phyloP scores from a whole-genome alignment of 2,888 invertebrate genomes.

The Drosophila yooni region DNA sequence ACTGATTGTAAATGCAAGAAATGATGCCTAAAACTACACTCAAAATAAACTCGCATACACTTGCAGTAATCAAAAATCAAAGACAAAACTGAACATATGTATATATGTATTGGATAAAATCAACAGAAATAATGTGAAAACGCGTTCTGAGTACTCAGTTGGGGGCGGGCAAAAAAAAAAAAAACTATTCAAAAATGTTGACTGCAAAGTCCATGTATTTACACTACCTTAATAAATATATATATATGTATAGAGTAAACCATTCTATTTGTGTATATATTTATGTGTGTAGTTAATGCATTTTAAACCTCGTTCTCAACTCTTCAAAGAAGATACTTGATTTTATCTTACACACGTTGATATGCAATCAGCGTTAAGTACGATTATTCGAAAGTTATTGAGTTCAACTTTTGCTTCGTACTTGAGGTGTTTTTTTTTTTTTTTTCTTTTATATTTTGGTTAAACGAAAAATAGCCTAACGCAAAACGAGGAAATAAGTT shows the following conservation, averaged over 20 bases:
- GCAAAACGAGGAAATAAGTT: conserved; percentile 28
- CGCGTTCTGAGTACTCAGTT: background rate
- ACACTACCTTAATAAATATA: conserved; percentile 54
- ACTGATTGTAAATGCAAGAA: conserved; percentile 51
- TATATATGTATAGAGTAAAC: background rate
- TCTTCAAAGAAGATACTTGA: background rate
- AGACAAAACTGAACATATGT: conserved; percentile 14
- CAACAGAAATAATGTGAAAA: conserved; percentile 12
- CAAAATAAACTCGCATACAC: conserved; percentile 27
- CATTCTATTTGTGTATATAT: conserved; percentile 24
- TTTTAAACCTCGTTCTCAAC: conserved; percentile 8
- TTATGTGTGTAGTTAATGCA: conserved; percentile 26
- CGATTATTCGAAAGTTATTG: background rate
- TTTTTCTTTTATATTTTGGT: conserved; percentile 5
- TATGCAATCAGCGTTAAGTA: conserved; percentile 10
- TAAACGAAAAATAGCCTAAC: conserved; percentile 27
- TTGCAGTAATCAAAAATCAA: conserved; percentile 41
- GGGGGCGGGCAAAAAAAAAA: background rate
- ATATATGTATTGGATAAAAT: conserved; percentile 14
- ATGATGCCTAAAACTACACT: conserved; percentile 45
- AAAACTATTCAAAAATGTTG: conserved; percentile 35
- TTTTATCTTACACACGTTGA: conserved; percentile 16
- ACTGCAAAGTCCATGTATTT: conserved; percentile 35
- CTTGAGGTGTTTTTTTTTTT: background rate
- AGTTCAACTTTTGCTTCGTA: conserved; percentile 3